Percentiles rank a stretch among this genome's conserved stretches.
Evolutionary conservation across 35 echinoderm and acorn worm genomes (phyloP).

Genomic region (Ophioderma brevispina): DNA sequence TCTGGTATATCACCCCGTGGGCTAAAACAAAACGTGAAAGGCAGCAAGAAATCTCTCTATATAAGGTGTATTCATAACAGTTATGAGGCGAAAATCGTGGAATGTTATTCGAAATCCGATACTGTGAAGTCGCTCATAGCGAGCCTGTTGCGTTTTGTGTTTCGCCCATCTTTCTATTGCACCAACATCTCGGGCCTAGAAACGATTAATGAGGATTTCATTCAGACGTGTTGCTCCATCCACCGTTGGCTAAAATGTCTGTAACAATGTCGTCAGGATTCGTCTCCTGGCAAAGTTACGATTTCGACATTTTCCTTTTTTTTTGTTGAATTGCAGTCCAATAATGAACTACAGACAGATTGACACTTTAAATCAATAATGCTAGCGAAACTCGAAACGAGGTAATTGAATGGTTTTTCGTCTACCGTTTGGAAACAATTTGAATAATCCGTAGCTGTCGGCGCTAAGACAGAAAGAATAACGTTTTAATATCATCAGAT

Average conservation of each 20-base stretch:
- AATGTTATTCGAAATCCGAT: not conserved
- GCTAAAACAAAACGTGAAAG: not conserved
- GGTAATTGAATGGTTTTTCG: not conserved
- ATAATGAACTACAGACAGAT: not conserved
- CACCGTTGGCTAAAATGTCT: not conserved
- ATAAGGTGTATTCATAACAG: not conserved
- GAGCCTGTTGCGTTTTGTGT: not conserved
- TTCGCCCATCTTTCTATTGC: not conserved
- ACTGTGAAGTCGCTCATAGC: not conserved
- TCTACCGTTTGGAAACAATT: not conserved
- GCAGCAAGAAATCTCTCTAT: not conserved
- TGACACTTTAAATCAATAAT: slow-evolving; percentile 6
- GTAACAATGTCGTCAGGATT: not conserved
- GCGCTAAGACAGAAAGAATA: not conserved
- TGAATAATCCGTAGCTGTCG: not conserved
- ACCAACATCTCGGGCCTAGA: not conserved
- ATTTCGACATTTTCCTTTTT: slow-evolving; percentile 3
- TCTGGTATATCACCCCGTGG: not conserved
- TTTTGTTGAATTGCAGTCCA: not conserved
- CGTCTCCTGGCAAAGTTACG: not conserved
- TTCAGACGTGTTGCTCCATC: not conserved
- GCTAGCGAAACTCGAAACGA: not conserved
- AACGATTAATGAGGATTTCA: slow-evolving; percentile 3
- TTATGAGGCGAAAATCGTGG: not conserved
- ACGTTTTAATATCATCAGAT: not conserved